Evolutionary conservation across 2,888 invertebrate genomes (phyloP).

Genomic region (Thelaira solivaga): DNA sequence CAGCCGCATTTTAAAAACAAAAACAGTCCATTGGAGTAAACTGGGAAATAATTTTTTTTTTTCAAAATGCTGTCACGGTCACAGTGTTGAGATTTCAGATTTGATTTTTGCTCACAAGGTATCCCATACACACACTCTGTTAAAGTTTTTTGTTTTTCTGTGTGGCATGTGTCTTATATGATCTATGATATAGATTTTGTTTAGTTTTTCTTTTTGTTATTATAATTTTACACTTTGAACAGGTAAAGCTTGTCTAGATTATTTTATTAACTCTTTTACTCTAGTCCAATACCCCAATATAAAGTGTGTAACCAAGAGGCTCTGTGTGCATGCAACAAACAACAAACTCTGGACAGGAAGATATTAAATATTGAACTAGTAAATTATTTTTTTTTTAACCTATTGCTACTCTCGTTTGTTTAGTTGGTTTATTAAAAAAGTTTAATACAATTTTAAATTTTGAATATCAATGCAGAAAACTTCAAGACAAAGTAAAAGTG

Average conservation of each 20-base stretch:
- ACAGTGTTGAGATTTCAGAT: conserved; percentile 42
- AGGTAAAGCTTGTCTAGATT: conserved; percentile 7
- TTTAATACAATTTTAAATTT: too few species aligned
- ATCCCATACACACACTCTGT: too few species aligned
- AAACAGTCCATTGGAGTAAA: neutral
- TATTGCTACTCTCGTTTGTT: neutral
- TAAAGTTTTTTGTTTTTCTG: conserved; percentile 1
- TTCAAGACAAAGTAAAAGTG: too few species aligned
- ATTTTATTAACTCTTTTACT: conserved; percentile 33
- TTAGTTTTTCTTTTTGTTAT: neutral
- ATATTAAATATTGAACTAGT: conserved; percentile 24
- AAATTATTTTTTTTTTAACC: conserved; percentile 51
- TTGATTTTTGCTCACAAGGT: neutral
- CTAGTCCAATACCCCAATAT: conserved; percentile 58
- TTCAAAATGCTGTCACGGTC: conserved; percentile 48
- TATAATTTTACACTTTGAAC: neutral
- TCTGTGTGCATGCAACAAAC: neutral
- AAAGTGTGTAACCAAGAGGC: conserved; percentile 36
- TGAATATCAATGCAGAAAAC: too few species aligned
- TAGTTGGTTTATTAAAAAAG: neutral
- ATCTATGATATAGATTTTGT: conserved; percentile 33
- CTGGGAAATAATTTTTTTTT: conserved; percentile 37
- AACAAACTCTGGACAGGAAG: conserved; percentile 42
- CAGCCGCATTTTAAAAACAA: neutral
- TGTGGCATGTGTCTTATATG: conserved; percentile 13